Evolutionary conservation across 2,113 vertebrate species (phyloP).

Genomic region (Sebastes schlegelii): DNA sequence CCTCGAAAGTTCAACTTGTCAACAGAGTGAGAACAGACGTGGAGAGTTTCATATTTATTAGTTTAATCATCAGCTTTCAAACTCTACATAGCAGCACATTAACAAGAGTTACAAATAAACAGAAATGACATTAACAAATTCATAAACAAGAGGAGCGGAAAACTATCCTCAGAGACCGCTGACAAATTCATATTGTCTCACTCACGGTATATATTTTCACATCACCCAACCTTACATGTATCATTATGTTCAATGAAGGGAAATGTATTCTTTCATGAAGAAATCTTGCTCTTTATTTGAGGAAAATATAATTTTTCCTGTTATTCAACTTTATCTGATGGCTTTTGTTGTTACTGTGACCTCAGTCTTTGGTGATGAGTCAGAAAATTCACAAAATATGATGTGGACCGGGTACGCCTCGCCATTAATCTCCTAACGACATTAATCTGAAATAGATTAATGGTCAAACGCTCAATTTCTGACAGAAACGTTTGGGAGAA

Average conservation of each 20-base stretch:
- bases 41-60: slow-evolving; percentile 2
- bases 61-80: not conserved
- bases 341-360: not conserved
- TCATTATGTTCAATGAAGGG: not conserved
- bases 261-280: not conserved
- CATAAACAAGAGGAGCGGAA: too few species aligned
- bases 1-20: not conserved
- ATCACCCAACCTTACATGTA: not conserved
- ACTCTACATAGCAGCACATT: not conserved
- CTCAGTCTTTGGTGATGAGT: not conserved
- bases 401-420: not conserved
- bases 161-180: too few species aligned
- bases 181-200: not conserved
- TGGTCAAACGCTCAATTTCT: not conserved
- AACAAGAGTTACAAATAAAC: not conserved
- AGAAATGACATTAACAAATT: not conserved
- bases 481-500: too few species aligned
- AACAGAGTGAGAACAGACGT: not conserved
- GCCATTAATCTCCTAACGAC: not conserved
- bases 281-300: too few species aligned
- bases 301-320: too few species aligned
- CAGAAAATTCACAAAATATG: not conserved
- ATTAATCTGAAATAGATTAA: not conserved
- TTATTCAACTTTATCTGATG: not conserved
- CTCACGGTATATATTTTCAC: not conserved